Percentiles rank a stretch among this genome's conserved stretches.
Evolutionary conservation across 2,888 invertebrate species (phyloP).

Genomic region (Pseudeuparius sepicola): DNA sequence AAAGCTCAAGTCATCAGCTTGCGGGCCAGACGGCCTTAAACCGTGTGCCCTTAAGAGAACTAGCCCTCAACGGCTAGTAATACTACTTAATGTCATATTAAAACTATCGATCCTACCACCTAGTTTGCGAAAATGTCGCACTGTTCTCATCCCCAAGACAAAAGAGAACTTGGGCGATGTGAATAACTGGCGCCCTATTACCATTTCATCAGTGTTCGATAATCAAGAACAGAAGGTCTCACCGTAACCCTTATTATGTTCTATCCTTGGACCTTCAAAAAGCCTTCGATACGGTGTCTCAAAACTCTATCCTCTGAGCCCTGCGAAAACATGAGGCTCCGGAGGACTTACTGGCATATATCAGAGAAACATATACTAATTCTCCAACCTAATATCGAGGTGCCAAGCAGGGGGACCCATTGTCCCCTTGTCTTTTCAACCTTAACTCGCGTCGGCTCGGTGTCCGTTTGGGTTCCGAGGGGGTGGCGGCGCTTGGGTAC

Average conservation of each 20-base stretch:
- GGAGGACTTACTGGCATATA: not conserved
- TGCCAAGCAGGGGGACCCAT: conserved; percentile 14
- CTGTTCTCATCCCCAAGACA: conserved; percentile 13
- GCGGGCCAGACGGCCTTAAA: not conserved
- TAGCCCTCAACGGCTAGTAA: not conserved
- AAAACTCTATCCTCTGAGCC: conserved; percentile 18
- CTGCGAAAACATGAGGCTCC: conserved; percentile 8
- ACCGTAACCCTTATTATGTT: conserved; percentile 10
- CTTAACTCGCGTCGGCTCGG: not conserved
- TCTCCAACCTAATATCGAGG: conserved; percentile 5
- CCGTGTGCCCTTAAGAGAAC: not conserved
- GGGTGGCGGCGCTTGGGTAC: conserved; percentile 12
- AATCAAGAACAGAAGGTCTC: not conserved
- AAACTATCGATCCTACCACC: no score
- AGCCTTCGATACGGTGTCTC: conserved; percentile 23
- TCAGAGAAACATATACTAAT: not conserved
- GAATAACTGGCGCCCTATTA: conserved; percentile 28
- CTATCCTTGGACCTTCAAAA: conserved; percentile 21
- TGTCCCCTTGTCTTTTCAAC: conserved; percentile 15
- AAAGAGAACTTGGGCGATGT: conserved; percentile 16
- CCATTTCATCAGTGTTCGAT: conserved; percentile 23
- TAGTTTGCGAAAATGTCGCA: no score
- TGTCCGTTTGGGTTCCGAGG: not conserved
- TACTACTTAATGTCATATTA: conserved; percentile 1
- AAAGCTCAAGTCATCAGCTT: not conserved